Evolutionary conservation across 2,113 vertebrate genomes (phyloP).

Genomic region (Zeus faber): DNA sequence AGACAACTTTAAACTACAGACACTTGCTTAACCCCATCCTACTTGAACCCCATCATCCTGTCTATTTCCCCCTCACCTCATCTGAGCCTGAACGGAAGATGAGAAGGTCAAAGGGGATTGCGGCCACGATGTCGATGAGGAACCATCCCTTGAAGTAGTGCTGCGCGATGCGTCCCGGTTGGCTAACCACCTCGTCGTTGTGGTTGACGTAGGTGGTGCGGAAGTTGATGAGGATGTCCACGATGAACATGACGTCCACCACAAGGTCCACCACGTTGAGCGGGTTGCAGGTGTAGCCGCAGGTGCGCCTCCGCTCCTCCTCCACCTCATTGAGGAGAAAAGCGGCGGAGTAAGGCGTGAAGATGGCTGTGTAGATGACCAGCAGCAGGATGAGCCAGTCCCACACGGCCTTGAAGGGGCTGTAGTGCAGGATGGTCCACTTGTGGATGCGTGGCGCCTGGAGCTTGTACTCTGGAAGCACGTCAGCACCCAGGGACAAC

Average conservation of each 20-base stretch:
- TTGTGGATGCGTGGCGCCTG: constrained; percentile 93
- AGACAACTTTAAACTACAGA: too few relatives aligned
- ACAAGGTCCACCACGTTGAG: constrained; percentile 97
- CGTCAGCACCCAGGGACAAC: constrained; percentile 91
- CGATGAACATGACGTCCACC: constrained; percentile 98
- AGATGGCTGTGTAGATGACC: constrained; percentile 96
- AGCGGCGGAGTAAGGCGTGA: constrained; percentile 95
- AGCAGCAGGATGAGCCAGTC: constrained; percentile 97
- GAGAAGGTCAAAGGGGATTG: constrained; percentile 96
- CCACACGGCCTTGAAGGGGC: constrained; percentile 98
- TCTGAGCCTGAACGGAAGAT: constrained; percentile 93
- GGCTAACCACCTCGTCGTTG: constrained; percentile 97
- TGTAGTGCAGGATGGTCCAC: constrained; percentile 97
- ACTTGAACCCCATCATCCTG: background rate
- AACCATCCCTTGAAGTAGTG: constrained; percentile 99
- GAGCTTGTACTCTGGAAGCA: constrained; percentile 95
- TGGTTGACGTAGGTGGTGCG: constrained; percentile 97
- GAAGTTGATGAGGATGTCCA: constrained; percentile 99
- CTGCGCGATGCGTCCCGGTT: constrained; percentile 89
- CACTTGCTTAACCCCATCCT: too few relatives aligned
- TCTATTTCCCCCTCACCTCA: constrained; percentile 89
- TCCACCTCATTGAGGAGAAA: constrained; percentile 94
- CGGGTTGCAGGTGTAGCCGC: constrained; percentile 91
- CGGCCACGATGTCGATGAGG: constrained; percentile 97
- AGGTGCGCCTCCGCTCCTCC: constrained; percentile 81